A percentile compares a stretch with the other conserved stretches of the same genome.
phyloP scores from a whole-genome alignment of 1,140 invertebrate genomes.

The Parapsyche elsis region DNA sequence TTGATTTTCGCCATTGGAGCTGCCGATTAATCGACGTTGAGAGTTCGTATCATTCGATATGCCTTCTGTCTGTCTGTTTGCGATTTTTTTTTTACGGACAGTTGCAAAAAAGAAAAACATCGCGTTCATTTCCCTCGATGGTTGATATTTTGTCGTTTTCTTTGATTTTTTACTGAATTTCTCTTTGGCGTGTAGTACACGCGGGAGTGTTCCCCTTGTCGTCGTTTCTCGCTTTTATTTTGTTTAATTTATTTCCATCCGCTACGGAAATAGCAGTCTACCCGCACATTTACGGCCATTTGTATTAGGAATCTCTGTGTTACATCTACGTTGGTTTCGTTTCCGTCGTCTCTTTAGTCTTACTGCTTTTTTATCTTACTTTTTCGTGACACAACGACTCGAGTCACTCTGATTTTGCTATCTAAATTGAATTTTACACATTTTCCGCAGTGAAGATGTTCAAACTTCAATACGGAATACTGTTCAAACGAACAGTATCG shows the following conservation, averaged over 20 bases:
- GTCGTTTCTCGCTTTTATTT: slow-evolving; percentile 11
- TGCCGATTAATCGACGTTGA: neutral
- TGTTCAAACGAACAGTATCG: too few species aligned
- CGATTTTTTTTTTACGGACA: neutral
- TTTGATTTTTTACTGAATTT: neutral
- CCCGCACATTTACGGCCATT: slow-evolving; percentile 34
- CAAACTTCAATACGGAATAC: too few species aligned
- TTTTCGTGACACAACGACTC: neutral
- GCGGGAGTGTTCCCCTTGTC: neutral
- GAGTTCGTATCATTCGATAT: neutral
- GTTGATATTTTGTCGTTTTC: neutral
- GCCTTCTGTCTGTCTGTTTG: neutral
- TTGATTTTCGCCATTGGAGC: neutral
- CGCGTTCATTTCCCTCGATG: neutral
- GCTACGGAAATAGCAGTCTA: slow-evolving; percentile 34
- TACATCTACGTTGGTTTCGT: neutral
- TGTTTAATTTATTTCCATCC: slow-evolving; percentile 38
- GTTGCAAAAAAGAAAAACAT: neutral
- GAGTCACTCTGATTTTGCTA: neutral
- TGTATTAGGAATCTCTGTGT: slow-evolving; percentile 5
- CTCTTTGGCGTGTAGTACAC: too few species aligned
- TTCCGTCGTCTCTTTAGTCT: neutral
- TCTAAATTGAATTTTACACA: too few species aligned
- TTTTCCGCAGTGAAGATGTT: too few species aligned
- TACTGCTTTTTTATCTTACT: neutral